phyloP scores from a whole-genome alignment of 2,113 vertebrate genomes.

The Python bivittatus region DNA sequence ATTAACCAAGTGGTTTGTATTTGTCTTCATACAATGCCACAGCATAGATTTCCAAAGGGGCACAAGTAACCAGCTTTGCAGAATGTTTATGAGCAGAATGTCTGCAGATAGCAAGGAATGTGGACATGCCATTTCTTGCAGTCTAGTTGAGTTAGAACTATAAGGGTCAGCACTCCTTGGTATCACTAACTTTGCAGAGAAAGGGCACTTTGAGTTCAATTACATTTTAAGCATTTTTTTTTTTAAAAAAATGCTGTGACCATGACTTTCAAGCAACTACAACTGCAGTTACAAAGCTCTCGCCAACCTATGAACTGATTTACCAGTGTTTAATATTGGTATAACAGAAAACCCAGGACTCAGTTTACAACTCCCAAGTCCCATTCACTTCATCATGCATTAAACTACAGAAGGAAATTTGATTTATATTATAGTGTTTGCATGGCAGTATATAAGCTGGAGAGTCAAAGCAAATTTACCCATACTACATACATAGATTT shows the following conservation, averaged over 20 bases:
- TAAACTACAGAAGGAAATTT: not conserved
- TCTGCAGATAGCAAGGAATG: too few species aligned
- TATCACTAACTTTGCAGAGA: not conserved
- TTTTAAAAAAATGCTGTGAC: not conserved
- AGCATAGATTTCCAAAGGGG: too few species aligned
- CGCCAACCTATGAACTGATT: not conserved
- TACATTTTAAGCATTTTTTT: not conserved
- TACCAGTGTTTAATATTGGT: not conserved
- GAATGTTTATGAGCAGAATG: too few species aligned
- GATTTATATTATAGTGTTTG: not conserved
- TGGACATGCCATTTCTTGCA: not conserved
- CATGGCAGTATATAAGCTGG: not conserved
- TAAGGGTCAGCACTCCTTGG: not conserved
- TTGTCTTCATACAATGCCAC: too few species aligned
- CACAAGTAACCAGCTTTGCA: too few species aligned
- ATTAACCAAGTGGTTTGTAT: too few species aligned
- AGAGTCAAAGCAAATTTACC: not conserved
- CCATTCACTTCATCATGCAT: not conserved
- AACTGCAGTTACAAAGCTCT: not conserved
- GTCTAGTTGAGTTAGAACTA: not conserved
- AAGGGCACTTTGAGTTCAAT: not conserved
- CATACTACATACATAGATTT: not conserved
- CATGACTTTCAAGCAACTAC: not conserved
- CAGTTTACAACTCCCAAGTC: not conserved
- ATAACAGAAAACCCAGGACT: not conserved